A percentile compares a stretch with the other conserved stretches of the same genome.
These are phyloP conservation scores for Acipenser oxyrinchus DNA, from an alignment of 2,797 vertebrate genomes.

Conservation along the genomic window DNA sequence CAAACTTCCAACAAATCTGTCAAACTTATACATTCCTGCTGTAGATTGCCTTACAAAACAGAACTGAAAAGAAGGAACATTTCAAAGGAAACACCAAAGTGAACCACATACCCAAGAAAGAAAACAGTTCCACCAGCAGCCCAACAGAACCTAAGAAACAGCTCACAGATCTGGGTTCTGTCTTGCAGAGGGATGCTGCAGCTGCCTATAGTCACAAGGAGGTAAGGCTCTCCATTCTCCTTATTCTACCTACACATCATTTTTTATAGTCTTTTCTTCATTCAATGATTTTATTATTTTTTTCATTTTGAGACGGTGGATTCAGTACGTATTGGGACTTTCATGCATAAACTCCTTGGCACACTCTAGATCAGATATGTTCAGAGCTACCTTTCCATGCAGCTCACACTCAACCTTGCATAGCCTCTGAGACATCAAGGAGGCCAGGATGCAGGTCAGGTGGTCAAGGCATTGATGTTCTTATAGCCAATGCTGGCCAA, in stretches of 20 bases:
- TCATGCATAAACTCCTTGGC: too few relatives aligned
- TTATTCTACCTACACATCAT: neutral
- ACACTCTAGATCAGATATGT: too few relatives aligned
- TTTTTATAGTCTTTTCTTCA: neutral
- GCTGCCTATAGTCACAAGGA: constrained; percentile 58
- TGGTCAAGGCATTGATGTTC: too few relatives aligned
- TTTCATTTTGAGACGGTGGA: neutral
- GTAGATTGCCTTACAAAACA: constrained; percentile 68
- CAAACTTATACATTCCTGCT: too few relatives aligned
- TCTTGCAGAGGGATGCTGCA: constrained; percentile 59
- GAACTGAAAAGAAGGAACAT: constrained; percentile 38
- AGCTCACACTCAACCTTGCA: too few relatives aligned
- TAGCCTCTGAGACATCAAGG: too few relatives aligned
- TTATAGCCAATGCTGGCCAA: too few relatives aligned
- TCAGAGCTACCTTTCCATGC: too few relatives aligned
- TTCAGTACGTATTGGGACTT: too few relatives aligned
- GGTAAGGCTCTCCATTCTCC: constrained; percentile 42
- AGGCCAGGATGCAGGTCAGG: too few relatives aligned
- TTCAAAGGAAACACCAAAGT: constrained; percentile 38
- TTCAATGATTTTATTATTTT: too few relatives aligned
- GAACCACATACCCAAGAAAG: constrained; percentile 25
- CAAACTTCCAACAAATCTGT: too few relatives aligned
- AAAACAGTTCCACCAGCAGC: constrained; percentile 33
- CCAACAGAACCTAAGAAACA: constrained; percentile 40
- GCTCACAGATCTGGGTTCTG: constrained; percentile 41